Evolutionary conservation across 2,113 vertebrate species (phyloP), one percentile per base, ranked within the genome.

Genomic region (Notothenia coriiceps): DNA sequence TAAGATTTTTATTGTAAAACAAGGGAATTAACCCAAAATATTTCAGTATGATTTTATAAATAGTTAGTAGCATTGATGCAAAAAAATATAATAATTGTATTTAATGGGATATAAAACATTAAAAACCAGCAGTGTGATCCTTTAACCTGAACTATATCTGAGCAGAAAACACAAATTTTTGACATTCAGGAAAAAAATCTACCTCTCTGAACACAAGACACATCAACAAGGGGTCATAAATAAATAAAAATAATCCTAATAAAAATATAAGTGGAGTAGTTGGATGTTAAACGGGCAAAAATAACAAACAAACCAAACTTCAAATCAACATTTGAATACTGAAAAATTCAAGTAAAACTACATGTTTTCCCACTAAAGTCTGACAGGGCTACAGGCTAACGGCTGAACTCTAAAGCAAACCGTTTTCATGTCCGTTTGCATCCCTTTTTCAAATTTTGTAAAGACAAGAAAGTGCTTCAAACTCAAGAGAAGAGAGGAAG

Each of bases 371-470:
- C 17, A 52, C 6, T 8, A 46, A 63, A 29, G 43, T 52, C 49
- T 40, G 47, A 14, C 6, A 46, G 44, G 72, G 54, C 5, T 56
- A 13, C 44, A 68, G 56, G 70, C 57, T 44, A 65, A 57, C 12
- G 6, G 35, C 35, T 40, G 35, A 40, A 40, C 5, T 6, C 0
- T 29, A 56, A 60, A 66, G 50, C 17, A 44, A 68, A 46, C 72
- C 67, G 14, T 77, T 74, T 57, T 6, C 4, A n/a, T 2, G 46
- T 56, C 47, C 8, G 33, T 67, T 69, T 70, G 62, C 33, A 69
- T 93, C 92, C 91, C 90, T 93, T 94, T 93, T 66, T 35, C 11
- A 61, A 55, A 2, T 57, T 67, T 25, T 62, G 49, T 78, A 47
- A 33, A 81, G 60, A 61, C 72, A 74, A 65, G 46, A 88, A 89